A percentile compares a stretch with the other conserved stretches of the same genome.
phyloP scores from a whole-genome alignment of 1,140 invertebrate genomes.

The Halesus radiatus region DNA sequence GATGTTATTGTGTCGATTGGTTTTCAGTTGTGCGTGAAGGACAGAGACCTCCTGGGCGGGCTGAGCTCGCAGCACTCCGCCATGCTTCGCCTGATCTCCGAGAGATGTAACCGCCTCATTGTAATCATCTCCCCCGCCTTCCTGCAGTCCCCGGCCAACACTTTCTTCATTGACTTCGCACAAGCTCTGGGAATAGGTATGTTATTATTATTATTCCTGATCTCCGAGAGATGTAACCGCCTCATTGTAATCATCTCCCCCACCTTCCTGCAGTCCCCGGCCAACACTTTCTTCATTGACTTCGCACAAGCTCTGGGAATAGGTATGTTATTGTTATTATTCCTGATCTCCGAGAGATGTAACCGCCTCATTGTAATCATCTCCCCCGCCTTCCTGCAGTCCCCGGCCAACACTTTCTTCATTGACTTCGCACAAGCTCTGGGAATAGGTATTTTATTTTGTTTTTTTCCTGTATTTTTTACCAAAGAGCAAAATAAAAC shows the following conservation, averaged over 20 bases:
- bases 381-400: slow-evolving; percentile 79
- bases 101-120: slow-evolving; percentile 80
- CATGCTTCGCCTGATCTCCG: slow-evolving; percentile 79
- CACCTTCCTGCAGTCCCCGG: slow-evolving; percentile 77
- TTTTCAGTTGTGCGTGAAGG: slow-evolving; percentile 76
- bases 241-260: slow-evolving; percentile 81
- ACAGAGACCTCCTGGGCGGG: slow-evolving; percentile 77
- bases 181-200: slow-evolving; percentile 81
- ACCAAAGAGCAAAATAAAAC: too few relatives aligned
- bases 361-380: slow-evolving; percentile 80
- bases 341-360: slow-evolving; percentile 81
- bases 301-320: slow-evolving; percentile 82
- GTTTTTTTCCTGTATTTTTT: too few relatives aligned
- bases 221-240: slow-evolving; percentile 80
- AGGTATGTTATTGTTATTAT: too few relatives aligned
- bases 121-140: slow-evolving; percentile 81
- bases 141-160: slow-evolving; percentile 77
- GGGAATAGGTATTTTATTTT: slow-evolving; percentile 75
- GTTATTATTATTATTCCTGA: too few relatives aligned
- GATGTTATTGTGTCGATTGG: slow-evolving; percentile 45
- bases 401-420: slow-evolving; percentile 79
- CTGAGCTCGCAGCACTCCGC: slow-evolving; percentile 77
- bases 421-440: slow-evolving; percentile 81
- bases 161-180: slow-evolving; percentile 80
- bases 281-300: slow-evolving; percentile 79